Conservation (phyloP, 2,797 vertebrate species). For the Typhlichthys eigenmanni region DNA sequence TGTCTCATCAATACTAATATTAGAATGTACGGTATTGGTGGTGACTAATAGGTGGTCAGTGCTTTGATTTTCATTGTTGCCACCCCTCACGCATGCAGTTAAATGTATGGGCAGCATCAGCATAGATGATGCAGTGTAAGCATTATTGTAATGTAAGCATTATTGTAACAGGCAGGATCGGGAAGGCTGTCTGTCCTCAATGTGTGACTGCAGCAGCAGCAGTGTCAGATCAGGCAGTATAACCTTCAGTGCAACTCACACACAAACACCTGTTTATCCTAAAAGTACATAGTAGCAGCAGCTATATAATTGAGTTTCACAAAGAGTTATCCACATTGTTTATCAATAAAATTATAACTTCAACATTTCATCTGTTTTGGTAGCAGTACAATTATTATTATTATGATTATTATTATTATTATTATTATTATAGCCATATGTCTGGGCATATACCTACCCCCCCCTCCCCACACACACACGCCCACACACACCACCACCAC, state of each 20-base stretch:
- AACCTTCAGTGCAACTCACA: slow-evolving; percentile 18
- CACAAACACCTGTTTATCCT: not conserved
- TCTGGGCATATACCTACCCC: too few species aligned
- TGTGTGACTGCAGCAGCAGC: slow-evolving; percentile 48
- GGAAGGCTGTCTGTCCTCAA: slow-evolving; percentile 53
- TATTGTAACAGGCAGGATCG: slow-evolving; percentile 53
- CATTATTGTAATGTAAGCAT: slow-evolving; percentile 62
- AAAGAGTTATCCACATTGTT: too few species aligned
- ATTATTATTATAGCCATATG: too few species aligned
- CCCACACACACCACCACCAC: too few species aligned
- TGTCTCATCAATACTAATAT: too few species aligned
- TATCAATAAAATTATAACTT: too few species aligned
- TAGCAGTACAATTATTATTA: too few species aligned
- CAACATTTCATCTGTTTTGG: too few species aligned
- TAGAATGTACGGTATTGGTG: slow-evolving; percentile 11
- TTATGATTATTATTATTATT: too few species aligned
- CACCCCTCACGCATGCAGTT: slow-evolving; percentile 25
- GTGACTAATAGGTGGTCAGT: slow-evolving; percentile 1
- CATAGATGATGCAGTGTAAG: slow-evolving; percentile 65
- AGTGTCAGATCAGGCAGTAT: slow-evolving; percentile 37
- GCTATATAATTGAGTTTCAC: too few species aligned
- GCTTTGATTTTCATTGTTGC: slow-evolving; percentile 54
- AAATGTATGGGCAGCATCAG: slow-evolving; percentile 56
- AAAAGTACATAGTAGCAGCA: too few species aligned
- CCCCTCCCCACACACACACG: too few species aligned